Evolutionary conservation across 2,797 vertebrate species (phyloP).

Genomic region (Lagodon rhomboides): DNA sequence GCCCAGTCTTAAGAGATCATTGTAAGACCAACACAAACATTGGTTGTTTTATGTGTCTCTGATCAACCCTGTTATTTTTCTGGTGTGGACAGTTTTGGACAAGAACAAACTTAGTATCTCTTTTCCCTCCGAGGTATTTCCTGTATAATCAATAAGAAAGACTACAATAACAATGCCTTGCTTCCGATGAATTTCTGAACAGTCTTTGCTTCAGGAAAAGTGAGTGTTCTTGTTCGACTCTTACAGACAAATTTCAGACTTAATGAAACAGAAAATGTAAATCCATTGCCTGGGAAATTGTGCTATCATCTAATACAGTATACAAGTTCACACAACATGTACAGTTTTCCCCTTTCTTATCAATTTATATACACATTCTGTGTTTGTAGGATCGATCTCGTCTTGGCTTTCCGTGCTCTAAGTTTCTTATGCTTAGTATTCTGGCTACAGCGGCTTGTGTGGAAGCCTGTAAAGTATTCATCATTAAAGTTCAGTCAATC

Average conservation of each 20-base stretch:
- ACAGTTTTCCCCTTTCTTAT: not conserved
- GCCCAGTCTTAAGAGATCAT: not conserved
- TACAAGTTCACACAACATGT: not conserved
- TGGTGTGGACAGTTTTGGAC: not conserved
- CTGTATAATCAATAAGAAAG: constrained; percentile 6
- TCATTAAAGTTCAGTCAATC: constrained; percentile 62
- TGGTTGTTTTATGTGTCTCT: not conserved
- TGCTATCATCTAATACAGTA: not conserved
- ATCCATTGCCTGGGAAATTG: not conserved
- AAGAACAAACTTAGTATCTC: not conserved
- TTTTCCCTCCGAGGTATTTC: not conserved
- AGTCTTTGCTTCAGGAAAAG: not conserved
- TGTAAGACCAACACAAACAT: not conserved
- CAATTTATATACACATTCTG: not conserved
- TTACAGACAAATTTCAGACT: not conserved
- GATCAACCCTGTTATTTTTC: not conserved
- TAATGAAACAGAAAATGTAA: no score
- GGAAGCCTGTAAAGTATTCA: constrained; percentile 38
- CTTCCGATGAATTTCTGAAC: not conserved
- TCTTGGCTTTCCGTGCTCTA: not conserved
- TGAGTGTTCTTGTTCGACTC: not conserved
- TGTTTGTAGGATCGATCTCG: not conserved
- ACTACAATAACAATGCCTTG: not conserved
- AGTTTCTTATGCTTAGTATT: constrained; percentile 33
- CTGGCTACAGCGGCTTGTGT: constrained; percentile 37